A percentile compares a stretch with the other conserved stretches of the same genome.
Evolutionary conservation across 2,797 vertebrate species (phyloP).

Genomic region (Botia kubotai): DNA sequence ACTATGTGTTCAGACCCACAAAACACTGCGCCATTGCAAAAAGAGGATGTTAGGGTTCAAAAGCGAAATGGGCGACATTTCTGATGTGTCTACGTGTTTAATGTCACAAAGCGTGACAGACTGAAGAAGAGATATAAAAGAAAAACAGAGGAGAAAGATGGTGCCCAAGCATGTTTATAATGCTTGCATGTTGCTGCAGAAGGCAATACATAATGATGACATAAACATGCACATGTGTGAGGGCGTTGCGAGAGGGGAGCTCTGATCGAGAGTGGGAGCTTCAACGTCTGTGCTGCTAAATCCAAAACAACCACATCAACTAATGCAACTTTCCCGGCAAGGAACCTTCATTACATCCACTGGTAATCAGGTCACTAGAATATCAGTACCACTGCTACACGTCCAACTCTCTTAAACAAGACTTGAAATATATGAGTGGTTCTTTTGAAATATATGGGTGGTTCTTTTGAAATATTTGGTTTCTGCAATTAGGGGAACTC

Average conservation of each 20-base stretch:
- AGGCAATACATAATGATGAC: constrained; percentile 31
- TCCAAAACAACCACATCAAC: constrained; percentile 23
- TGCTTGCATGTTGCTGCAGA: background rate
- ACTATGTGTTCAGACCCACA: background rate
- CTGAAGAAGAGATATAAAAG: constrained; percentile 1
- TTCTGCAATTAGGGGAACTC: too few relatives aligned
- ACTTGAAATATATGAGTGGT: too few relatives aligned
- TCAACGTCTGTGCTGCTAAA: constrained; percentile 77
- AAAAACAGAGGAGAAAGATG: constrained; percentile 3
- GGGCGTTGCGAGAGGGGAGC: constrained; percentile 51
- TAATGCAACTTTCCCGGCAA: constrained; percentile 12
- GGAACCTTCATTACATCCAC: constrained; percentile 1
- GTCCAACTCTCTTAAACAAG: too few relatives aligned
- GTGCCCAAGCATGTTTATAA: background rate
- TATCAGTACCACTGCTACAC: background rate
- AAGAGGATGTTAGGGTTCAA: constrained; percentile 5
- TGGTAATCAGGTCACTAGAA: constrained; percentile 7
- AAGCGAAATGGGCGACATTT: background rate
- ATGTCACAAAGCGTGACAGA: background rate
- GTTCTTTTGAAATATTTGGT: too few relatives aligned
- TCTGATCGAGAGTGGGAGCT: constrained; percentile 67
- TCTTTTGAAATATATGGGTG: too few relatives aligned
- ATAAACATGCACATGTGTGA: constrained; percentile 42
- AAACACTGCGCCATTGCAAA: constrained; percentile 19
- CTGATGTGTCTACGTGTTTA: background rate